Evolutionary conservation across 2,797 vertebrate species (phyloP).

Genomic region (Nyctalus aviator): DNA sequence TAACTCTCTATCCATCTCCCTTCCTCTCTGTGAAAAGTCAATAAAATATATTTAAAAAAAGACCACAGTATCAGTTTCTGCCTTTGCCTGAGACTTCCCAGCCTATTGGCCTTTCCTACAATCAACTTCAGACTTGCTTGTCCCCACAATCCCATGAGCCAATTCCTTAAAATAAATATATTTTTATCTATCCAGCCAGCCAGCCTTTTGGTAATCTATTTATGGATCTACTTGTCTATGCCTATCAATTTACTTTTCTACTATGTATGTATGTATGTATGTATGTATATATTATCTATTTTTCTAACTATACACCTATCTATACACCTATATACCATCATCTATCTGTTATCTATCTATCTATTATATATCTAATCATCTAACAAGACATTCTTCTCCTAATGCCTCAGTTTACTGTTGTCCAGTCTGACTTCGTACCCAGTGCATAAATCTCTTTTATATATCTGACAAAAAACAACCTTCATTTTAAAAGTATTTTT

Average conservation of each 20-base stretch:
- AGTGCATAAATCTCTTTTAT: not conserved
- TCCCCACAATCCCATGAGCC: not conserved
- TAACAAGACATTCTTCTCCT: not conserved
- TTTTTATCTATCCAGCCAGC: not conserved
- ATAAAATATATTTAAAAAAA: no score
- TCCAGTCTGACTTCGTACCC: not conserved
- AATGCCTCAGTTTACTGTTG: not conserved
- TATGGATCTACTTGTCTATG: not conserved
- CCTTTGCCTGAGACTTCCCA: not conserved
- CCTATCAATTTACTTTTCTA: not conserved
- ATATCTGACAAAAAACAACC: not conserved
- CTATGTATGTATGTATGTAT: not conserved
- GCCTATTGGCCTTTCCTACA: not conserved
- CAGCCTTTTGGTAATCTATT: not conserved
- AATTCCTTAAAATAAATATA: conserved; percentile 17
- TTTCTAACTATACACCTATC: not conserved
- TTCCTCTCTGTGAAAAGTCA: no score
- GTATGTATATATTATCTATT: not conserved
- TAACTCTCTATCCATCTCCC: no score
- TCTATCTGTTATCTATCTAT: not conserved
- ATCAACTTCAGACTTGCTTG: not conserved
- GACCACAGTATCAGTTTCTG: not conserved
- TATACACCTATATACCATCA: not conserved
- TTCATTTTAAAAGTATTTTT: not conserved
- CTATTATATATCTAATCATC: not conserved